Percentiles rank a stretch among this genome's conserved stretches.
phyloP scores from a whole-genome alignment of 2,888 invertebrate species.

The Leptopterna dolabrata region DNA sequence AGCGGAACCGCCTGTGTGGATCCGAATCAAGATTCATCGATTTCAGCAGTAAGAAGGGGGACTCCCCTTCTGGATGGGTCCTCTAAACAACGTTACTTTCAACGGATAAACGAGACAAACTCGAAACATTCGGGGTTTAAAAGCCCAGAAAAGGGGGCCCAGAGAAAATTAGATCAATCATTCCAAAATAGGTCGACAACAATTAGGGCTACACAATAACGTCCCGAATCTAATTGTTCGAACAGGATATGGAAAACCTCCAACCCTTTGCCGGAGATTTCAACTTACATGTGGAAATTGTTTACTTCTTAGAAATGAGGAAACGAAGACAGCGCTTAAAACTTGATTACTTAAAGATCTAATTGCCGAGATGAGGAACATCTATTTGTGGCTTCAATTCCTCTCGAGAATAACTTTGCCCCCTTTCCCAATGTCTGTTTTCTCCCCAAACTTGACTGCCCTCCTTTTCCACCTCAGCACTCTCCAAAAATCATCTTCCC shows the following conservation, averaged over 20 bases:
- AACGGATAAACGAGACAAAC: neutral
- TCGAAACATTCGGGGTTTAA: neutral
- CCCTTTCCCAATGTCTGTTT: neutral
- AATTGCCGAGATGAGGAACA: slow-evolving; percentile 40
- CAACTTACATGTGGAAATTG: slow-evolving; percentile 54
- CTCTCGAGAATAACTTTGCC: neutral
- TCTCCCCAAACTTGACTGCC: neutral
- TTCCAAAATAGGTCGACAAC: slow-evolving; percentile 3
- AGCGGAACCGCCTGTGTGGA: no score
- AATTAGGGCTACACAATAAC: slow-evolving; percentile 30
- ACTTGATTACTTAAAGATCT: slow-evolving; percentile 44
- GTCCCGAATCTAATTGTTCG: neutral
- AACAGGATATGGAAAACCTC: slow-evolving; percentile 54
- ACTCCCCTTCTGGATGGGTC: neutral
- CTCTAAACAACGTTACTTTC: neutral
- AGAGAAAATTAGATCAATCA: slow-evolving; percentile 21
- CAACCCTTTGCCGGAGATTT: slow-evolving; percentile 52
- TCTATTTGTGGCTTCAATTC: slow-evolving; percentile 31
- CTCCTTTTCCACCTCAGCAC: neutral
- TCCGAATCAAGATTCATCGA: neutral
- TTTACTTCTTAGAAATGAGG: slow-evolving; percentile 55
- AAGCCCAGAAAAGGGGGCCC: neutral
- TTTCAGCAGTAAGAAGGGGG: neutral
- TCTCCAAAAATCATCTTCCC: neutral
- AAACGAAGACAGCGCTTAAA: slow-evolving; percentile 47